A percentile compares a stretch with the other conserved stretches of the same genome.
Evolutionary conservation across 2,888 invertebrate genomes (phyloP).

Genomic region (Gryllus longicercus): DNA sequence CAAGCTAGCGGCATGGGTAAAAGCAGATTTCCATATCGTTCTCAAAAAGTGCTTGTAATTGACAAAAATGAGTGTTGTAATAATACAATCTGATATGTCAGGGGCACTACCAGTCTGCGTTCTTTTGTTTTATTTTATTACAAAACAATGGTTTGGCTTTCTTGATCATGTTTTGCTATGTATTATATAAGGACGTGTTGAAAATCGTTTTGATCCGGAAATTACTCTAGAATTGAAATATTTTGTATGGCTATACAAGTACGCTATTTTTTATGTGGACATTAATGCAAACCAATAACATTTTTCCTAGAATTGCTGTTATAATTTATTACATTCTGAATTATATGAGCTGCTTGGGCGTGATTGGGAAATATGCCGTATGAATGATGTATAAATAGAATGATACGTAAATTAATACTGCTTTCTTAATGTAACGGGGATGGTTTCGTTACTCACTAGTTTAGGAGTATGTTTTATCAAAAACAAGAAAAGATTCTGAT

Average conservation of each 20-base stretch:
- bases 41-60: slow-evolving; percentile 7
- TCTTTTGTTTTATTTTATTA: neutral
- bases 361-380: neutral
- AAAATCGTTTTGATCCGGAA: neutral
- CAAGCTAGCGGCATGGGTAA: neutral
- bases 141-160: neutral
- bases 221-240: neutral
- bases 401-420: neutral
- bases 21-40: neutral
- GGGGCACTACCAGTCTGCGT: slow-evolving; percentile 17
- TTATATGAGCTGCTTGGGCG: neutral
- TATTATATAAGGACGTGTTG: neutral
- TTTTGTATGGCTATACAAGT: neutral
- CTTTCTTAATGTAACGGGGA: neutral
- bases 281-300: neutral
- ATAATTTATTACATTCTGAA: neutral
- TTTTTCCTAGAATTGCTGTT: neutral
- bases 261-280: neutral
- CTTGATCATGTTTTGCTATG: neutral
- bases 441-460: neutral
- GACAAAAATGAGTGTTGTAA: slow-evolving; percentile 17
- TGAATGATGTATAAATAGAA: neutral
- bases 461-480: neutral
- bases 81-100: slow-evolving; percentile 9
- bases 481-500: neutral